A percentile compares a stretch with the other conserved stretches of the same genome.
These are phyloP conservation scores for zebrafish (Danio rerio) DNA, from an alignment of 2,113 vertebrate species.

Conservation along the genomic window DNA sequence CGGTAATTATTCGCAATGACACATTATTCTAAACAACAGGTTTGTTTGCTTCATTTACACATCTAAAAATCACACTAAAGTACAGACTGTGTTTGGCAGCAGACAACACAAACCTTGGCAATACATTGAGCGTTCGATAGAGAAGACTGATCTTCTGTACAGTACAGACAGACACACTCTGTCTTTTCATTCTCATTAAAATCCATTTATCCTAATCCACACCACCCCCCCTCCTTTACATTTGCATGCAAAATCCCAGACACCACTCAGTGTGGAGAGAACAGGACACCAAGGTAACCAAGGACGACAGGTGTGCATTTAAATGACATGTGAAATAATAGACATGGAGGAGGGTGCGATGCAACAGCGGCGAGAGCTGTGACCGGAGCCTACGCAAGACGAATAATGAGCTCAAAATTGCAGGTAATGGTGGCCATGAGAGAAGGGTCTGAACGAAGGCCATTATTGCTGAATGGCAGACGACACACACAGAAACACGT, in stretches of 20 bases:
- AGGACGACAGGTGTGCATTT: constrained; percentile 62
- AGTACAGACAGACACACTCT: constrained; percentile 15
- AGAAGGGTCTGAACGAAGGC: neutral
- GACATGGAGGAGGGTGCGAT: constrained; percentile 20
- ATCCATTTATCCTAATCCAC: constrained; percentile 38
- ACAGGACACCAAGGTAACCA: constrained; percentile 62
- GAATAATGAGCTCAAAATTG: constrained; percentile 59
- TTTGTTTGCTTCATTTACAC: constrained; percentile 45
- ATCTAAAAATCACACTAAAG: constrained; percentile 29
- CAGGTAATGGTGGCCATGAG: constrained; percentile 48
- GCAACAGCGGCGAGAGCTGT: neutral
- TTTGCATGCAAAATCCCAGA: constrained; percentile 55
- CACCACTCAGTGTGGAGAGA: constrained; percentile 51
- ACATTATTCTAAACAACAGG: constrained; percentile 16
- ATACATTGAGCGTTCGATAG: neutral
- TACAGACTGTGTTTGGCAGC: constrained; percentile 8
- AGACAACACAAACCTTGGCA: constrained; percentile 21
- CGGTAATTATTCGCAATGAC: constrained; percentile 5
- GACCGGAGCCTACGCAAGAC: constrained; percentile 34
- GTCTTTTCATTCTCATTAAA: constrained; percentile 52
- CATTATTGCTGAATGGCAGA: constrained; percentile 26
- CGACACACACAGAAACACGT: neutral
- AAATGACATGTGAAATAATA: constrained; percentile 55
- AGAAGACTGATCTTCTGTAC: constrained; percentile 21
- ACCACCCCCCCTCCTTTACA: neutral